Base-by-base conservation (phyloP, 2,797 vertebrate genomes). In the Rallus crepitans region DNA sequence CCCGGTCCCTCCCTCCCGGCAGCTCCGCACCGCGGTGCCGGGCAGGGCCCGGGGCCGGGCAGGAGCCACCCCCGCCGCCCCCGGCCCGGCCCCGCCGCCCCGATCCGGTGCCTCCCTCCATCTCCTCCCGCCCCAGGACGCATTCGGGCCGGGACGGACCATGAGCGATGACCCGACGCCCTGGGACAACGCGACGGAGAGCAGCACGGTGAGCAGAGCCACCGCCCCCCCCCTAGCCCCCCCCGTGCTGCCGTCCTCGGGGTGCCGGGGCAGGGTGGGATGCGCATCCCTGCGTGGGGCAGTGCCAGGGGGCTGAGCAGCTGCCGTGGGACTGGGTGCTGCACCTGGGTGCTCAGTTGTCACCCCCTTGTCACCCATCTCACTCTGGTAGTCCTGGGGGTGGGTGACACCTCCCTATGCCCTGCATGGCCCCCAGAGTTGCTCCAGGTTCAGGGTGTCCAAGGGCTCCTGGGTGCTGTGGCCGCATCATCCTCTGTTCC, bases 91-190 rank as follows among this genome's bases (percentile, higher is more conserved):
- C 61, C 90, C 73, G 8, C 48, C n/a, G 23, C 33, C 60, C 78
- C 70, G 30, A 21, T 15, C 13, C 23, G 20, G 14, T 12, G 35
- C 61, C 42, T 47, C 89, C 68, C 30, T 18, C 47, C 37, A 35
- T 60, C 35, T 45, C 27, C 78, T 14, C 30, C 59, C 55, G 18
- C 86, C 11, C 17, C 97, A 98, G 98, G 98, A 98, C 98, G 95
- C 98, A 96, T 96, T 98, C 96, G 98, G 70, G 98, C 98, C 95
- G 97, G 98, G 97, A 97, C 99, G 97, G 98, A 99, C 98, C 98
- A 99, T 99, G 98, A 99, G 98, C 98, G 98, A 99, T 99, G 99
- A 98, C 96, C 98, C 98, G 97, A 98, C 98, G 97, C 94, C 98
- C 92, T 99, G 99, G 99, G 99, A 99, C 98, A 99, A 98, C 97